Evolutionary conservation across 2,113 vertebrate genomes (phyloP).

Genomic region (Dunckerocampus dactyliophorus): DNA sequence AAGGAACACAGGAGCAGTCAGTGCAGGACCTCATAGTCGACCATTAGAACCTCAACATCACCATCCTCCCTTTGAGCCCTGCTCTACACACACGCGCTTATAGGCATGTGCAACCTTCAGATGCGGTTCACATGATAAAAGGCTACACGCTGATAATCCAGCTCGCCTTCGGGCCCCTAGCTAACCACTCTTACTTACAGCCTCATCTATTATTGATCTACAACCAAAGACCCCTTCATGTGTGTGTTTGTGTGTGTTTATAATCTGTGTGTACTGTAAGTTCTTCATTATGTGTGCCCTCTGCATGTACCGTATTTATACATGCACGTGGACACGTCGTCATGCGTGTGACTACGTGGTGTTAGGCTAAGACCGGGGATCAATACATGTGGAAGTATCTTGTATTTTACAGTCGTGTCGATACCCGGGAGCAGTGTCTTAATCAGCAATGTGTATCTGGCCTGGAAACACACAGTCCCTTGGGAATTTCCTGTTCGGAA

Average conservation of each 20-base stretch:
- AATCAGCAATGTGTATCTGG: conserved; percentile 62
- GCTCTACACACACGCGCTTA: not conserved
- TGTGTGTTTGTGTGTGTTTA: conserved; percentile 5
- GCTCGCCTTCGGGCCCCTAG: conserved; percentile 33
- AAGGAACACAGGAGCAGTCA: conserved; percentile 40
- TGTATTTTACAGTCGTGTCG: conserved; percentile 55
- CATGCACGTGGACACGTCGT: conserved; percentile 1
- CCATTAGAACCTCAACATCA: conserved; percentile 39
- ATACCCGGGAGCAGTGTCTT: conserved; percentile 57
- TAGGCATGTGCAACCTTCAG: conserved; percentile 2
- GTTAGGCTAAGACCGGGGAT: conserved; percentile 35
- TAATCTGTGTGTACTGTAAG: not conserved
- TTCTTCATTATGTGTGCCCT: not conserved
- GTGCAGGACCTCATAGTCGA: conserved; percentile 35
- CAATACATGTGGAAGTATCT: conserved; percentile 49
- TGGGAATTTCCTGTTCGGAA: conserved; percentile 40
- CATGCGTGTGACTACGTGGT: conserved; percentile 15
- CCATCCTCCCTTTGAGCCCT: conserved; percentile 3
- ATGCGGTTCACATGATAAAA: conserved; percentile 2
- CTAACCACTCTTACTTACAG: conserved; percentile 44
- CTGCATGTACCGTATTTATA: not conserved
- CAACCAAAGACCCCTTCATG: conserved; percentile 17
- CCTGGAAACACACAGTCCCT: conserved; percentile 44
- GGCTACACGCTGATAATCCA: conserved; percentile 16
- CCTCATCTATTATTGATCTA: conserved; percentile 51